phyloP scores from a whole-genome alignment of 2,888 invertebrate genomes.

The Allygus modestus region DNA sequence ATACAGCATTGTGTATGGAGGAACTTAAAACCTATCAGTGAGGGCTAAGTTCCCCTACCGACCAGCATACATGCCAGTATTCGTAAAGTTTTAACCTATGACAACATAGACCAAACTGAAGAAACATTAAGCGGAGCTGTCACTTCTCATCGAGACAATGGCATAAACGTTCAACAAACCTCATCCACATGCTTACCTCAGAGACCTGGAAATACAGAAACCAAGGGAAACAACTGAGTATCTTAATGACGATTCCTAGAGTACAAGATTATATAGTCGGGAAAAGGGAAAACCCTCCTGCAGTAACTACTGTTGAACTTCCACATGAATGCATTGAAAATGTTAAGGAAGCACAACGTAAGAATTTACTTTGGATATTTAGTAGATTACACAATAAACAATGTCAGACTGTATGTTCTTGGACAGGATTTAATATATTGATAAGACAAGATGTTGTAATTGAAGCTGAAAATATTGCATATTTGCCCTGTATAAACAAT shows the following conservation, averaged over 20 bases:
- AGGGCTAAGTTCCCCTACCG: slow-evolving; percentile 5
- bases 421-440: slow-evolving; percentile 30
- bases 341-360: slow-evolving; percentile 44
- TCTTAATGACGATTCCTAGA: neutral
- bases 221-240: slow-evolving; percentile 28
- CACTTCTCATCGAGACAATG: slow-evolving; percentile 36
- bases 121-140: slow-evolving; percentile 1
- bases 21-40: neutral
- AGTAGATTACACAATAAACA: slow-evolving; percentile 26
- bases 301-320: slow-evolving; percentile 44
- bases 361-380: slow-evolving; percentile 46
- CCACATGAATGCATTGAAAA: slow-evolving; percentile 45
- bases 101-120: slow-evolving; percentile 4
- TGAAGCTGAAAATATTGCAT: slow-evolving; percentile 36
- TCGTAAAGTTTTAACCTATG: neutral
- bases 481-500: slow-evolving; percentile 39
- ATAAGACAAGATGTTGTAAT: slow-evolving; percentile 37
- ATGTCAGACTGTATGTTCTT: slow-evolving; percentile 41
- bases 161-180: slow-evolving; percentile 41
- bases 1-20: neutral
- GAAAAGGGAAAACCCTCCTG: slow-evolving; percentile 46
- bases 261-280: slow-evolving; percentile 46
- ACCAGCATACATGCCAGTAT: slow-evolving; percentile 16
- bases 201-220: slow-evolving; percentile 27
- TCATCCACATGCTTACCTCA: slow-evolving; percentile 47